Conservation (phyloP, 2,888 invertebrate species). For the Drosophila leonis region DNA sequence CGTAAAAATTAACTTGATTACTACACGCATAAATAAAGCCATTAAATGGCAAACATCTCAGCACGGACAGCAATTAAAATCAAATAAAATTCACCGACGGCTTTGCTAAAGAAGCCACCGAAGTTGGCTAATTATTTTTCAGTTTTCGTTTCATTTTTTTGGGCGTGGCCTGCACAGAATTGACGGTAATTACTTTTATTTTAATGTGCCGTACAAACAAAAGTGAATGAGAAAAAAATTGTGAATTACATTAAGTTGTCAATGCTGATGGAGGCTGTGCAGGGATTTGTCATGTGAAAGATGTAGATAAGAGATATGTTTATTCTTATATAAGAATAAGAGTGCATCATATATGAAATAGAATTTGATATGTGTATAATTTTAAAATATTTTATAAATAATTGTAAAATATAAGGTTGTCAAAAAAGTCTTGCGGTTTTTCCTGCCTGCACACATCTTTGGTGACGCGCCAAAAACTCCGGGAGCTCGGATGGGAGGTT, state of each 20-base stretch:
- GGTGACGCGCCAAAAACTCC: too few relatives aligned
- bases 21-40: constrained; percentile 80
- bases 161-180: constrained; percentile 18
- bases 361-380: too few relatives aligned
- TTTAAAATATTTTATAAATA: too few relatives aligned
- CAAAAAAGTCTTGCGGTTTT: too few relatives aligned
- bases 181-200: constrained; percentile 18
- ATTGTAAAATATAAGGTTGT: too few relatives aligned
- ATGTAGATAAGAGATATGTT: background rate
- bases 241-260: background rate
- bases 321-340: background rate
- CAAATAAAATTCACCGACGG: constrained; percentile 71
- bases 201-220: constrained; percentile 11
- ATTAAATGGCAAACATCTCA: constrained; percentile 70
- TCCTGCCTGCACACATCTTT: too few relatives aligned
- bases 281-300: background rate
- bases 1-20: constrained; percentile 80
- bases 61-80: constrained; percentile 70
- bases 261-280: background rate
- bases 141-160: background rate
- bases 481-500: too few relatives aligned
- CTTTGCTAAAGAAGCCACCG: constrained; percentile 29
- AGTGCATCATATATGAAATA: too few relatives aligned
- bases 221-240: background rate
- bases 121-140: constrained; percentile 20